These are phyloP conservation scores for Balanococcus diminutus DNA, from an alignment of 2,888 invertebrate genomes.

Conservation along the genomic window DNA sequence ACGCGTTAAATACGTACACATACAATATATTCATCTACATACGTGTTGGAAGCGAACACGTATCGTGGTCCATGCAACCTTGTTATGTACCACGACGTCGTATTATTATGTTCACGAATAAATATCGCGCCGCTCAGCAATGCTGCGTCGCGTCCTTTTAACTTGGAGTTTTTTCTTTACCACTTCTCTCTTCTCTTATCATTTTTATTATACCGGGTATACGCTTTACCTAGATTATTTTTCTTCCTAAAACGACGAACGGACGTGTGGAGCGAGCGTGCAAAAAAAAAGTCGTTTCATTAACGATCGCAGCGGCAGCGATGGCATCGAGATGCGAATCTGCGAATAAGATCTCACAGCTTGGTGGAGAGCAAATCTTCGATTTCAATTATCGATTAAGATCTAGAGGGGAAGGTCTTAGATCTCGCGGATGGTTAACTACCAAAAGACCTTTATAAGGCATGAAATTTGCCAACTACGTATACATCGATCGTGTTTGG, in stretches of 20 bases:
- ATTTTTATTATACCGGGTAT: not conserved
- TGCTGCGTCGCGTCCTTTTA: not conserved
- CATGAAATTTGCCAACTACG: no score
- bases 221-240: not conserved
- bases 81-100: not conserved
- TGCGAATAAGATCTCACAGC: no score
- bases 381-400: not conserved
- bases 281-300: not conserved
- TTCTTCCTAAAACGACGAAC: not conserved
- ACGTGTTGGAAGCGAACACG: not conserved
- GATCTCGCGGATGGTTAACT: not conserved
- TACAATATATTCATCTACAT: not conserved
- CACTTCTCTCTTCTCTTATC: no score
- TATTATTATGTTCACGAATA: not conserved
- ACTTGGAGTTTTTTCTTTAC: not conserved
- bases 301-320: not conserved
- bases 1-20: not conserved
- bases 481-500: no score
- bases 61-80: conserved; percentile 27
- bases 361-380: not conserved
- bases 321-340: not conserved
- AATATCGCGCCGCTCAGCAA: not conserved
- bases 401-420: not conserved
- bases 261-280: not conserved
- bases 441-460: no score